Evolutionary conservation across 2,113 vertebrate species (phyloP).

Genomic region (Pterocles gutturalis): DNA sequence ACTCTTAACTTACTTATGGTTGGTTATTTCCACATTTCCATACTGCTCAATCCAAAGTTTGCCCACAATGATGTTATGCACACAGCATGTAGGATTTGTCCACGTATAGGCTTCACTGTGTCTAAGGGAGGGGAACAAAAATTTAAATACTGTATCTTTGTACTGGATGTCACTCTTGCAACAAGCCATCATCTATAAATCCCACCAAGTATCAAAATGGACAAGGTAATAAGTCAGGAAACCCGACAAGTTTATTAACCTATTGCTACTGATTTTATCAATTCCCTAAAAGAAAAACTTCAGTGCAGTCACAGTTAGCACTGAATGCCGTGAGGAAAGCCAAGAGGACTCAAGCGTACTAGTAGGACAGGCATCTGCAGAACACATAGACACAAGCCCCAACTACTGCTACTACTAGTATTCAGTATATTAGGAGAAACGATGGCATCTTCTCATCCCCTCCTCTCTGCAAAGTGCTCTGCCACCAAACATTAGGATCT

Average conservation of each 20-base stretch:
- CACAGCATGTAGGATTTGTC: conserved; percentile 97
- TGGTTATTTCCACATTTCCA: conserved; percentile 94
- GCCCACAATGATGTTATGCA: conserved; percentile 97
- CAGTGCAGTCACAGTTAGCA: not conserved
- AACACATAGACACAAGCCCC: not conserved
- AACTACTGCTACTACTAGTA: not conserved
- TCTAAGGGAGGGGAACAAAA: conserved; percentile 67
- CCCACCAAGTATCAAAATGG: not conserved
- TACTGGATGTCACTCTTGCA: not conserved
- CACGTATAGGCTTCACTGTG: conserved; percentile 96
- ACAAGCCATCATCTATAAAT: not conserved
- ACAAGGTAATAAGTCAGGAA: not conserved
- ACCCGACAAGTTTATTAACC: not conserved
- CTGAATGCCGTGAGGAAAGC: not conserved
- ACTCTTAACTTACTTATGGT: conserved; percentile 89
- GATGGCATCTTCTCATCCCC: not conserved
- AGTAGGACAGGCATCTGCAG: not conserved
- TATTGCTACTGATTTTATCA: not conserved
- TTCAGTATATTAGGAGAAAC: not conserved
- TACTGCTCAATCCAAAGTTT: conserved; percentile 99
- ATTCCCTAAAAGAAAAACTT: not conserved
- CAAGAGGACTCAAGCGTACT: not conserved
- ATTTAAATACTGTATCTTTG: not conserved
- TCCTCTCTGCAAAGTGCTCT: not conserved
- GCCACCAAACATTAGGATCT: not conserved